These are phyloP conservation scores for Cryptops parisi DNA, from an alignment of 2,888 invertebrate genomes.

Conservation along the genomic window DNA sequence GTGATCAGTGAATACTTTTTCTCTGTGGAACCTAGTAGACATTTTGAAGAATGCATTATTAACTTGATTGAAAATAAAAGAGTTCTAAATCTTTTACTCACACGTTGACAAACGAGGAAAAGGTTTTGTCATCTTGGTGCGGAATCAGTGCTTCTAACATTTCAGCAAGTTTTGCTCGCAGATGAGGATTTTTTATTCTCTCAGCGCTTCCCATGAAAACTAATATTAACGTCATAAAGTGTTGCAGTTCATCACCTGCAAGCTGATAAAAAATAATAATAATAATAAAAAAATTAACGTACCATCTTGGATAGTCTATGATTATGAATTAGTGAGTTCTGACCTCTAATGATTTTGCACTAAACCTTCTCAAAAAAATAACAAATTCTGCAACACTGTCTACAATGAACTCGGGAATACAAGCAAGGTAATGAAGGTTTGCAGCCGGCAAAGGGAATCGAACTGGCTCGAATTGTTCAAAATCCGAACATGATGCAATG, in stretches of 20 bases:
- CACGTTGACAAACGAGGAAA: conserved; percentile 6
- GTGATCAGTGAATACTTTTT: conserved; percentile 58
- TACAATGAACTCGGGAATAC: conserved; percentile 76
- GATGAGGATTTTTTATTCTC: conserved; percentile 76
- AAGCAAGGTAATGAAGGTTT: conserved; percentile 36
- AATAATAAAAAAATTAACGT: neutral
- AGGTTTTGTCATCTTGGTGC: conserved; percentile 38
- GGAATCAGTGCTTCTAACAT: conserved; percentile 76
- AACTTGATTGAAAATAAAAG: too few species aligned
- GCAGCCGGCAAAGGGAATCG: conserved; percentile 28
- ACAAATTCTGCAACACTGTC: conserved; percentile 75
- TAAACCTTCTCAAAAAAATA: conserved; percentile 53
- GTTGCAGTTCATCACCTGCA: conserved; percentile 24
- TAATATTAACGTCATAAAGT: conserved; percentile 47
- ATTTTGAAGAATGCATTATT: too few species aligned
- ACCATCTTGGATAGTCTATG: too few species aligned
- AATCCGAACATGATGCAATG: conserved; percentile 39
- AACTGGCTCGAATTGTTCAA: conserved; percentile 21
- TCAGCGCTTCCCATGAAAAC: conserved; percentile 75
- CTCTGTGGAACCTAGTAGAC: conserved; percentile 30
- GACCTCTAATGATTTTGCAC: conserved; percentile 45
- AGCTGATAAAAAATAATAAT: conserved; percentile 18
- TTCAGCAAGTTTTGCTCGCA: conserved; percentile 79
- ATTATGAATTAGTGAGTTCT: neutral
- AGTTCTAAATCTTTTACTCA: neutral